These are phyloP conservation scores for Ips typographus DNA, from an alignment of 1,140 invertebrate genomes.

Conservation along the genomic window DNA sequence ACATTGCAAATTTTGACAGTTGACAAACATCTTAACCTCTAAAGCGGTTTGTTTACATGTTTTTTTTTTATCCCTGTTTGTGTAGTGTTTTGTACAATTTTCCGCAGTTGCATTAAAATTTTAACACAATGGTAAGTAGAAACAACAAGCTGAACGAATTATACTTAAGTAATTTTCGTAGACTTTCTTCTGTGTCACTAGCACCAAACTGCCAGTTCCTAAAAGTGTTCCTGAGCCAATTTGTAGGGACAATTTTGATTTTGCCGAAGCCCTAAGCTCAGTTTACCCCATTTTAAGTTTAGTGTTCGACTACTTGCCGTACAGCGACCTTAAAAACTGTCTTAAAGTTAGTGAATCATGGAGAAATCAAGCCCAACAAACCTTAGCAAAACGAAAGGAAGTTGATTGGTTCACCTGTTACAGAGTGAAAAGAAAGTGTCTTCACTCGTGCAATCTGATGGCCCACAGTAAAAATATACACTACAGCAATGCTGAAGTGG, in stretches of 20 bases:
- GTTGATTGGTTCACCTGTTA: slow-evolving; percentile 42
- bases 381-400: slow-evolving; percentile 34
- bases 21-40: too few species aligned
- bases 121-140: too few species aligned
- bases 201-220: slow-evolving; percentile 18
- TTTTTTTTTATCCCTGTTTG: too few species aligned
- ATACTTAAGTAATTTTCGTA: too few species aligned
- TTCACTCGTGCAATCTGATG: slow-evolving; percentile 23
- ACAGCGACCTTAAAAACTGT: slow-evolving; percentile 38
- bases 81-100: too few species aligned
- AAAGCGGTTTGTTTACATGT: too few species aligned
- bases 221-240: slow-evolving; percentile 2
- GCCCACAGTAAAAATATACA: slow-evolving; percentile 37
- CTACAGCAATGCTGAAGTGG: slow-evolving; percentile 39
- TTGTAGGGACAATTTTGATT: slow-evolving; percentile 33
- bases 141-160: too few species aligned
- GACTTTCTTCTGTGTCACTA: slow-evolving; percentile 32
- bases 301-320: slow-evolving; percentile 40
- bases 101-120: too few species aligned
- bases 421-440: slow-evolving; percentile 17
- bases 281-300: slow-evolving; percentile 42
- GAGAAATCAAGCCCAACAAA: slow-evolving; percentile 32
- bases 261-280: slow-evolving; percentile 37
- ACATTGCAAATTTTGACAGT: too few species aligned
- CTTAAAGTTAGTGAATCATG: slow-evolving; percentile 36